Evolutionary conservation across 1,140 invertebrate genomes (phyloP).

Genomic region (Tetramorium parvispinum): DNA sequence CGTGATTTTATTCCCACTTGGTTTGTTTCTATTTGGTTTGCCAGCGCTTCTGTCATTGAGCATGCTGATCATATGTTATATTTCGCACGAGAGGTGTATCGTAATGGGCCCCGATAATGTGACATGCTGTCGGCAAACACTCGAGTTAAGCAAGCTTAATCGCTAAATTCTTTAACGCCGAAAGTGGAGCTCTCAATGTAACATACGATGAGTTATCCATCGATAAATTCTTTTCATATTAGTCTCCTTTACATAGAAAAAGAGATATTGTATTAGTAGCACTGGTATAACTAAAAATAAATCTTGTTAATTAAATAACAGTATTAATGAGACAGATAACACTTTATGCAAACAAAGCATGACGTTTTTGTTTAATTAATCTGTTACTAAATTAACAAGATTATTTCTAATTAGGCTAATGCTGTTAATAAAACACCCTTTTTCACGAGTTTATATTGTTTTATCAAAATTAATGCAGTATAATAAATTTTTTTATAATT

Average conservation of each 20-base stretch:
- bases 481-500: too few species aligned
- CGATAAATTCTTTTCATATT: background rate
- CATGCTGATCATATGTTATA: background rate
- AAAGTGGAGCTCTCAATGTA: background rate
- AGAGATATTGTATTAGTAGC: background rate
- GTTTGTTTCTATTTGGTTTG: background rate
- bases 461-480: background rate
- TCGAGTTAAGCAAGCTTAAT: background rate
- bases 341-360: background rate
- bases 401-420: background rate
- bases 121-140: background rate
- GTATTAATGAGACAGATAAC: background rate
- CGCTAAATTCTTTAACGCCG: background rate
- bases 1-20: background rate
- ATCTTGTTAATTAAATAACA: background rate
- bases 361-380: background rate
- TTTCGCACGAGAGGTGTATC: slow-evolving; percentile 29
- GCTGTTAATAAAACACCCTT: background rate
- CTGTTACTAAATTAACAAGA: background rate
- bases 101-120: background rate
- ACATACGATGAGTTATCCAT: background rate
- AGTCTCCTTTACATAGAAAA: background rate
- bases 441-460: too few species aligned
- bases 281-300: background rate
- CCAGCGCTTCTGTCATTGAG: slow-evolving; percentile 13